Percentiles rank a stretch among this genome's conserved stretches.
Conservation (phyloP, 2,113 vertebrate genomes). For the Struthidea cinerea region DNA sequence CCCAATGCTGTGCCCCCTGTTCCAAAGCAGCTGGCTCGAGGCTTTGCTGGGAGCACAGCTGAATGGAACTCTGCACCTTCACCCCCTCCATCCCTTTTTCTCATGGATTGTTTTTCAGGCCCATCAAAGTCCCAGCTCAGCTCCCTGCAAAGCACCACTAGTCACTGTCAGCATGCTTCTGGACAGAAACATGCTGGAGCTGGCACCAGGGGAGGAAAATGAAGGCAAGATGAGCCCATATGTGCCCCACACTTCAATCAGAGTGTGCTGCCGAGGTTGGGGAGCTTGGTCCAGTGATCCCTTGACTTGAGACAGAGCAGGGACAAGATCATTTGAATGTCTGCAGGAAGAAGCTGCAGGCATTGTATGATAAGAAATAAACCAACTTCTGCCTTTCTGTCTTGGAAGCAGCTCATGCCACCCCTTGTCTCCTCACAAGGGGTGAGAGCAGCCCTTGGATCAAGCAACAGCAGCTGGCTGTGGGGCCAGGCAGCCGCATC, state of each 20-base stretch:
- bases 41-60: neutral
- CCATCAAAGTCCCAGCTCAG: rapidly evolving
- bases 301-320: neutral
- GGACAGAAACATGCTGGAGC: neutral
- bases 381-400: neutral
- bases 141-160: neutral
- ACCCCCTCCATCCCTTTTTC: neutral
- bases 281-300: neutral
- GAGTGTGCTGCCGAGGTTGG: rapidly evolving
- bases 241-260: rapidly evolving
- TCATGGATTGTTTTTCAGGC: neutral
- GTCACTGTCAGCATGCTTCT: rapidly evolving
- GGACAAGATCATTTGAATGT: rapidly evolving
- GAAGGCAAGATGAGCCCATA: neutral
- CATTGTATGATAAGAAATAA: neutral
- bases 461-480: neutral
- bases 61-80: neutral
- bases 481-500: neutral
- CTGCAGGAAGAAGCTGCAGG: neutral
- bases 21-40: neutral
- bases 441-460: neutral
- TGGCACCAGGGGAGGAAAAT: neutral
- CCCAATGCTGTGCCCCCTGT: rapidly evolving
- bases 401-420: neutral
- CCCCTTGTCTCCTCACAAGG: rapidly evolving